Percentiles rank a stretch among this genome's conserved stretches.
Conservation (phyloP, 2,797 vertebrate genomes). For the Channa striata region DNA sequence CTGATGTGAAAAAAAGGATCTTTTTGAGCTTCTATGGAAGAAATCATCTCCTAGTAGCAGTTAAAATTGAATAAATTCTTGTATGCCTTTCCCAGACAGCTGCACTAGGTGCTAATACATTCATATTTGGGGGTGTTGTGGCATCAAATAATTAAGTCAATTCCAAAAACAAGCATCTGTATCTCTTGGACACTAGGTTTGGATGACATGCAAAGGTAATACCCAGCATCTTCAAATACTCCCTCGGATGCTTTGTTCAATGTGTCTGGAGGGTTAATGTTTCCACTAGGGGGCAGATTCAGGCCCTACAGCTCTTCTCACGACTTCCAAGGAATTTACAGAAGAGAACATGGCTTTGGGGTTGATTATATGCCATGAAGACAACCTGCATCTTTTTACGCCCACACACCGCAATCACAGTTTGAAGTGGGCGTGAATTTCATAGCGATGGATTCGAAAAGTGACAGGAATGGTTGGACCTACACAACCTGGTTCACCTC, state of each 20-base stretch:
- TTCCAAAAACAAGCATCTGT: too few species aligned
- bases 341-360: not conserved
- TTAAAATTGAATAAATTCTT: slow-evolving; percentile 1
- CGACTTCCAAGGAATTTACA: too few species aligned
- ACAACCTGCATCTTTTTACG: not conserved
- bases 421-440: not conserved
- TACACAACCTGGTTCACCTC: not conserved
- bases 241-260: not conserved
- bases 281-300: not conserved
- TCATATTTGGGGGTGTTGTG: slow-evolving; percentile 12
- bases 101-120: not conserved
- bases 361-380: not conserved
- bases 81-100: not conserved
- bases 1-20: not conserved
- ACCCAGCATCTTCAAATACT: not conserved
- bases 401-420: not conserved
- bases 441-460: too few species aligned
- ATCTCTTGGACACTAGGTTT: too few species aligned
- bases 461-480: not conserved
- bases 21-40: not conserved
- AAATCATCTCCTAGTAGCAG: slow-evolving; percentile 7
- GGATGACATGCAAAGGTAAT: too few species aligned
- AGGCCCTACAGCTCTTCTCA: too few species aligned
- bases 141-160: too few species aligned
- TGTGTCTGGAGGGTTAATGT: not conserved